Conservation (phyloP, 2,797 vertebrate genomes). For the Neosalanx taihuensis region DNA sequence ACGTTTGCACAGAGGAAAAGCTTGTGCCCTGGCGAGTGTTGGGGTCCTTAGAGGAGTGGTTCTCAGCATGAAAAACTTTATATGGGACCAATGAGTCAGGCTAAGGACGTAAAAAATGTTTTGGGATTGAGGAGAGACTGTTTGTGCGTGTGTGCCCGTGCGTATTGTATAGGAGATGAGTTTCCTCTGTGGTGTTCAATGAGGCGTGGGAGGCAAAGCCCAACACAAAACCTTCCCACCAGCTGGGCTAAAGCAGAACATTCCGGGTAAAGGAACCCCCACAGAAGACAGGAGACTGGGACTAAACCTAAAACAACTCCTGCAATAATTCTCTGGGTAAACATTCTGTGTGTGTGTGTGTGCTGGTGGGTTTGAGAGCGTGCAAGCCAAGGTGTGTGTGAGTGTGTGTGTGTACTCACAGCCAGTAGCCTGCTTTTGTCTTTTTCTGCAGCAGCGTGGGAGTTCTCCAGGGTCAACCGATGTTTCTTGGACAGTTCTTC, state of each 20-base stretch:
- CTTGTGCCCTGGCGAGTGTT: neutral
- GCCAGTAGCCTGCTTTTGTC: slow-evolving; percentile 89
- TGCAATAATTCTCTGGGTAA: neutral
- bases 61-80: neutral
- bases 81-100: neutral
- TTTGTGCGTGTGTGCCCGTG: slow-evolving; percentile 9
- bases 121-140: slow-evolving; percentile 9
- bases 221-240: neutral
- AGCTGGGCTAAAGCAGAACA: slow-evolving; percentile 17
- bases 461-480: slow-evolving; percentile 82
- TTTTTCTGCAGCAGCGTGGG: slow-evolving; percentile 78
- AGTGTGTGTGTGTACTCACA: slow-evolving; percentile 67
- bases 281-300: neutral
- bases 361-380: slow-evolving; percentile 19
- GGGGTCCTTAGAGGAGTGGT: too few relatives aligned
- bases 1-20: slow-evolving; percentile 14
- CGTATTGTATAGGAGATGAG: slow-evolving; percentile 8
- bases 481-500: slow-evolving; percentile 92
- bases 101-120: neutral
- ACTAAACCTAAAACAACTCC: neutral
- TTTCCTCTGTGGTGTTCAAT: slow-evolving; percentile 32
- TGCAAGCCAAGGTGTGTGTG: neutral
- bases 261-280: slow-evolving; percentile 16
- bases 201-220: slow-evolving; percentile 17
- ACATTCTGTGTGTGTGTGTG: slow-evolving; percentile 8